Evolutionary conservation across 2,888 invertebrate species (phyloP).

Genomic region (Tachina lurida): DNA sequence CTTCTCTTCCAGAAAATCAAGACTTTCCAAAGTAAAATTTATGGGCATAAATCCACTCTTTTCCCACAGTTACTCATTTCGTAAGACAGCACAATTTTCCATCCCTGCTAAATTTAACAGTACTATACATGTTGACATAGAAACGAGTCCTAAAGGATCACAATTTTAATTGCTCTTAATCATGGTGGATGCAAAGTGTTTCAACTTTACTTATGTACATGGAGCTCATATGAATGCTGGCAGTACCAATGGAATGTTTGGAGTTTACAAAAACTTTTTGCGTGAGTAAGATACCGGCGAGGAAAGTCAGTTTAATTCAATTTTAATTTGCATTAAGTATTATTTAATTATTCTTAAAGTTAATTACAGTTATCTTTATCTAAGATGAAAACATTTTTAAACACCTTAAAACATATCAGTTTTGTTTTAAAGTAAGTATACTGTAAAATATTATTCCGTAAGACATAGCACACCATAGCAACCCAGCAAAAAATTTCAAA

Average conservation of each 20-base stretch:
- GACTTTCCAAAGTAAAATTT: too few relatives aligned
- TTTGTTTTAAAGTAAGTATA: conserved; percentile 25
- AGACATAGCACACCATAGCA: too few relatives aligned
- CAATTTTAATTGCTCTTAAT: conserved; percentile 67
- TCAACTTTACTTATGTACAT: conserved; percentile 1
- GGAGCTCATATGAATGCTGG: conserved; percentile 1
- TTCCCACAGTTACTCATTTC: not conserved
- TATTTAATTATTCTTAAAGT: conserved; percentile 64
- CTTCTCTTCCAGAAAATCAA: too few relatives aligned
- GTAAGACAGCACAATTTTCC: not conserved
- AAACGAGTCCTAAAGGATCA: conserved; percentile 59
- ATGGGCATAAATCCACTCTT: too few relatives aligned
- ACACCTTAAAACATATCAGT: not conserved
- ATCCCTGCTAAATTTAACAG: not conserved
- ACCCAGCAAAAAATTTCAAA: too few relatives aligned
- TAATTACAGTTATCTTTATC: conserved; percentile 37
- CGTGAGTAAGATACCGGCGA: conserved; percentile 4
- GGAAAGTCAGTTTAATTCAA: conserved; percentile 45
- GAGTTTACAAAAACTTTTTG: not conserved
- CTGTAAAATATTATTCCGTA: too few relatives aligned
- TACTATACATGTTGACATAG: not conserved
- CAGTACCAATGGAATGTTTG: conserved; percentile 6
- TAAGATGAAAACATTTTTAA: conserved; percentile 20
- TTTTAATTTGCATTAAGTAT: conserved; percentile 59
- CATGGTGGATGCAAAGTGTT: conserved; percentile 27